Percentiles rank a stretch among this genome's conserved stretches.
These are phyloP conservation scores for Hyles vespertilio DNA, from an alignment of 1,140 invertebrate species.

Conservation along the genomic window DNA sequence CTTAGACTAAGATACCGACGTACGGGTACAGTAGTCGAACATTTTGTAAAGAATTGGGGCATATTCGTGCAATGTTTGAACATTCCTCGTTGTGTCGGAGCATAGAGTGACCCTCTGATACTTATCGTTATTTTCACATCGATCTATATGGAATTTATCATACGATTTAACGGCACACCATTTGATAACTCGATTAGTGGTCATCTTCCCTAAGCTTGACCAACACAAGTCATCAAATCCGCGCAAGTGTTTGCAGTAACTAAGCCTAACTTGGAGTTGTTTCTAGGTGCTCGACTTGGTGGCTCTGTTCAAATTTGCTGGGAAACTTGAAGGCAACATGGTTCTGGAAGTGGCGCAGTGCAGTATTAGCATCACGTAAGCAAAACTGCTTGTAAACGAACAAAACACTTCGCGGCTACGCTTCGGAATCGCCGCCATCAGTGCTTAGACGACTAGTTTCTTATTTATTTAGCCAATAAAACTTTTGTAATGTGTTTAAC, in stretches of 20 bases:
- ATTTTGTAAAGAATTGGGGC: too few relatives aligned
- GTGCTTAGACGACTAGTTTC: neutral
- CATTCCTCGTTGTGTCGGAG: too few relatives aligned
- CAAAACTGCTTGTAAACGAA: neutral
- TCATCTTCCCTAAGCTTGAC: too few relatives aligned
- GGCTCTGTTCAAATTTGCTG: constrained; percentile 15
- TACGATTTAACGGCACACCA: too few relatives aligned
- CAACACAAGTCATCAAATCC: constrained; percentile 19
- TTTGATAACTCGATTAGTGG: too few relatives aligned
- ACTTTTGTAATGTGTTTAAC: too few relatives aligned
- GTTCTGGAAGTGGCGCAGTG: constrained; percentile 19
- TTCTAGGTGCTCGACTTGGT: constrained; percentile 12
- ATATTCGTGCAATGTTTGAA: too few relatives aligned
- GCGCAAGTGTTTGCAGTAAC: constrained; percentile 26
- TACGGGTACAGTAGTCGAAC: too few relatives aligned
- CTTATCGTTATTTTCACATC: too few relatives aligned
- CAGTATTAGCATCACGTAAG: constrained; percentile 13
- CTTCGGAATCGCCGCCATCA: neutral
- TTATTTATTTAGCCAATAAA: neutral
- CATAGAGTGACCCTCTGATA: too few relatives aligned
- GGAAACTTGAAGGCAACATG: constrained; percentile 5
- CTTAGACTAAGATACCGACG: too few relatives aligned
- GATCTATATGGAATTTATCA: too few relatives aligned
- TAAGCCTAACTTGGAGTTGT: constrained; percentile 24
- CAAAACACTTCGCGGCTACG: neutral